Evolutionary conservation across 2,797 vertebrate genomes (phyloP).

Genomic region (Eutrigla gurnardus): DNA sequence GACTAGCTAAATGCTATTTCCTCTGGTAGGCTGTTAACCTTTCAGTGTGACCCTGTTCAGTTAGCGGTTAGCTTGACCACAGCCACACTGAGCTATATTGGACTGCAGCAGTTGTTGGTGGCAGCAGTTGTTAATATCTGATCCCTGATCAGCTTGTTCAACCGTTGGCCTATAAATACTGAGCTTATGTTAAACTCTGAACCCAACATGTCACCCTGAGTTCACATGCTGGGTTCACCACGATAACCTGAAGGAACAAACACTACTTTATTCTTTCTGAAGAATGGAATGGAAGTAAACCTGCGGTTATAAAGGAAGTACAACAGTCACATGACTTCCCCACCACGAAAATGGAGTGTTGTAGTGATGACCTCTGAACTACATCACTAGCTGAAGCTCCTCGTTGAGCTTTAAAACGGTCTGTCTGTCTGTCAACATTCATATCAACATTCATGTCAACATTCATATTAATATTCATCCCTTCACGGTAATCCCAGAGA

Average conservation of each 20-base stretch:
- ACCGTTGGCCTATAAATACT: constrained; percentile 57
- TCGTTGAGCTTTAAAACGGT: too few species aligned
- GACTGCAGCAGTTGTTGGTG: constrained; percentile 60
- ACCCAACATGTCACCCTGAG: background rate
- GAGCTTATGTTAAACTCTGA: constrained; percentile 47
- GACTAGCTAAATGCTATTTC: constrained; percentile 41
- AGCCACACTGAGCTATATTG: constrained; percentile 53
- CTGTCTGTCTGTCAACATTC: too few species aligned
- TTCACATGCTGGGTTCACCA: background rate
- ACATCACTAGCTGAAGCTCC: too few species aligned
- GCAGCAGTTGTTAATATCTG: constrained; percentile 66
- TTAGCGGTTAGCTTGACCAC: constrained; percentile 44
- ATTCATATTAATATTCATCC: too few species aligned
- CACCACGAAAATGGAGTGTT: too few species aligned
- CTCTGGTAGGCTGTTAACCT: constrained; percentile 49
- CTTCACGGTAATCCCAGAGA: too few species aligned
- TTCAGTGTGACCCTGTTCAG: constrained; percentile 49
- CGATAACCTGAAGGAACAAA: background rate
- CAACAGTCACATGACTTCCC: background rate
- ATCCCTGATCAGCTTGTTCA: constrained; percentile 63
- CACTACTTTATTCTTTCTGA: background rate
- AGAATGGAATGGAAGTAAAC: too few species aligned
- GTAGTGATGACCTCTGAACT: too few species aligned
- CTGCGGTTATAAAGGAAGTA: too few species aligned
- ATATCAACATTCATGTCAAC: too few species aligned